phyloP scores from a whole-genome alignment of 2,888 invertebrate genomes.

The Drosophila helvetica region DNA sequence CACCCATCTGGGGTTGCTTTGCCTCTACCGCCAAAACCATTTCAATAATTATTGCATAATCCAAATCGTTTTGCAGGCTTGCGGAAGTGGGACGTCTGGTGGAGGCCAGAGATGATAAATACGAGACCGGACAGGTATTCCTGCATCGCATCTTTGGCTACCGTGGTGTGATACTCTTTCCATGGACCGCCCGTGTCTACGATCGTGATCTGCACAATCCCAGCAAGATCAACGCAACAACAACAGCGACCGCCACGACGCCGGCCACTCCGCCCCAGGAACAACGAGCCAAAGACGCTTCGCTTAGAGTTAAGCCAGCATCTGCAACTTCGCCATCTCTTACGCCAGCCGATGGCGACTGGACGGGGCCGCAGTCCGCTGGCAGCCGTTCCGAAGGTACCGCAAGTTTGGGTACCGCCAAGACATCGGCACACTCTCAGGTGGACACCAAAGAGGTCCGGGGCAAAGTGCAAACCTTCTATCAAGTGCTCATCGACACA shows the following conservation, averaged over 20 bases:
- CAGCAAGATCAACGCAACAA: constrained; percentile 84
- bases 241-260: constrained; percentile 25
- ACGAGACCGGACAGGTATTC: constrained; percentile 98
- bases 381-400: constrained; percentile 26
- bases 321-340: constrained; percentile 8
- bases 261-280: constrained; percentile 26
- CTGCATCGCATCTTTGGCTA: constrained; percentile 98
- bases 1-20: neutral
- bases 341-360: constrained; percentile 4
- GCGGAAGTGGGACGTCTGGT: constrained; percentile 97
- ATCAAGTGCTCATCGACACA: constrained; percentile 98
- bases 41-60: constrained; percentile 71
- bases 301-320: constrained; percentile 47
- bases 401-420: constrained; percentile 40
- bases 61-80: constrained; percentile 86
- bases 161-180: constrained; percentile 97
- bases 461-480: constrained; percentile 96
- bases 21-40: constrained; percentile 21
- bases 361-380: constrained; percentile 25
- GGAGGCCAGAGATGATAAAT: constrained; percentile 94
- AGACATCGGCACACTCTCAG: constrained; percentile 16
- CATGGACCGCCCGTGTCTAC: constrained; percentile 97
- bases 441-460: constrained; percentile 90
- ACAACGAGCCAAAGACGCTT: constrained; percentile 54
- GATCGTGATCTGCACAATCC: constrained; percentile 92